Percentiles rank a stretch among this genome's conserved stretches.
phyloP scores from a whole-genome alignment of 2,797 vertebrate genomes.

The Botia almorhae region DNA sequence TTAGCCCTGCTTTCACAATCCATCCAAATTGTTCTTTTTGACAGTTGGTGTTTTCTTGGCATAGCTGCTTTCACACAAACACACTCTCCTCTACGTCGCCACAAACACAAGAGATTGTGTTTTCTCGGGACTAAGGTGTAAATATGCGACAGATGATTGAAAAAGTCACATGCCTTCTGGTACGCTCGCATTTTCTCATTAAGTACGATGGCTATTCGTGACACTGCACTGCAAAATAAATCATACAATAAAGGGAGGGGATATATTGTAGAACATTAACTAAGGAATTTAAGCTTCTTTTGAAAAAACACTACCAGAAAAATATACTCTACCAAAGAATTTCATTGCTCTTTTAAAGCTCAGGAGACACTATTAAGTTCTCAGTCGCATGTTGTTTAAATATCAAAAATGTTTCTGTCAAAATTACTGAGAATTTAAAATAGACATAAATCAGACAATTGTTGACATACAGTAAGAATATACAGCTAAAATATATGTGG shows the following conservation, averaged over 20 bases:
- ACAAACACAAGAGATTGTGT: constrained; percentile 31
- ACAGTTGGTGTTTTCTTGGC: constrained; percentile 57
- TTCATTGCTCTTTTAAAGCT: not conserved
- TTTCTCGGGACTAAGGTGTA: constrained; percentile 37
- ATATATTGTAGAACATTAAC: not conserved
- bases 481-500: too few relatives aligned
- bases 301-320: too few relatives aligned
- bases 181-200: constrained; percentile 39
- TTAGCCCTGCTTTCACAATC: constrained; percentile 34
- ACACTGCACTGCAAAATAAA: not conserved
- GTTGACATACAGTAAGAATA: too few relatives aligned
- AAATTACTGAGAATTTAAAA: too few relatives aligned
- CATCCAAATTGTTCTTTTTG: constrained; percentile 51
- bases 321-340: too few relatives aligned
- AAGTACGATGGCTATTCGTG: constrained; percentile 7
- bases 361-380: not conserved
- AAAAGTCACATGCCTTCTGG: constrained; percentile 46
- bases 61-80: constrained; percentile 52
- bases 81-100: constrained; percentile 42
- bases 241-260: not conserved
- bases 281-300: constrained; percentile 1
- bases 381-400: not conserved
- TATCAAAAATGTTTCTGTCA: not conserved
- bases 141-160: constrained; percentile 44
- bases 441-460: too few relatives aligned